Conservation (phyloP, 2,113 vertebrate species). For the Vulpes vulpes region DNA sequence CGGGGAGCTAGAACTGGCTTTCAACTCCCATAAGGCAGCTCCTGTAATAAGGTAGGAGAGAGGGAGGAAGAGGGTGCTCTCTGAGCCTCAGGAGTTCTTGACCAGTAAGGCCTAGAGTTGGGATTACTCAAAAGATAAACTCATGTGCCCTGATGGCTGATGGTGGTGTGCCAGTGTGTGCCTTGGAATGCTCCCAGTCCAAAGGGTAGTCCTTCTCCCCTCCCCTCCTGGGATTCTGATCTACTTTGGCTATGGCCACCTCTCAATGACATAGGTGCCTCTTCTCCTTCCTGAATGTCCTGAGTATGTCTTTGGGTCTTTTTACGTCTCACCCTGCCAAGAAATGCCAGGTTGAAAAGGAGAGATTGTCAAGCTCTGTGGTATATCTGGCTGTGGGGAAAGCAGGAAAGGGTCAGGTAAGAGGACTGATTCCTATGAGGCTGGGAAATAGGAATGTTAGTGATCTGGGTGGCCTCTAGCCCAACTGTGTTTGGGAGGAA, state of each 20-base stretch:
- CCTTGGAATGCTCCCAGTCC: neutral
- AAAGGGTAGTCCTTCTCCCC: neutral
- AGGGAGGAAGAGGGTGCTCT: neutral
- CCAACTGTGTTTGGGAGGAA: neutral
- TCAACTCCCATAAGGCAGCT: neutral
- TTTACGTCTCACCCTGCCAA: neutral
- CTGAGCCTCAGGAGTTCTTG: neutral
- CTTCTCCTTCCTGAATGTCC: neutral
- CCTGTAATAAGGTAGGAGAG: neutral
- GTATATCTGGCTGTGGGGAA: neutral
- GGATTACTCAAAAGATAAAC: neutral
- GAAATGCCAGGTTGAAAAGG: neutral
- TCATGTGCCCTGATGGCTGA: neutral
- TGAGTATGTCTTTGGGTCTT: neutral
- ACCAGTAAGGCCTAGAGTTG: neutral
- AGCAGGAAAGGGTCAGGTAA: neutral
- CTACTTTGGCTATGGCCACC: neutral
- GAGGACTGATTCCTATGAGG: slow-evolving; percentile 50
- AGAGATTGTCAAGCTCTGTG: neutral
- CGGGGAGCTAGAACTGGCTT: neutral
- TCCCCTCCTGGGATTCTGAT: neutral
- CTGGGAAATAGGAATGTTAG: slow-evolving; percentile 1
- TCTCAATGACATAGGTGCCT: neutral
- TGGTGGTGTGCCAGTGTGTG: neutral
- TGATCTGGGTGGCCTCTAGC: neutral